Conservation (phyloP, 1,140 invertebrate genomes). For the Varroa destructor region DNA sequence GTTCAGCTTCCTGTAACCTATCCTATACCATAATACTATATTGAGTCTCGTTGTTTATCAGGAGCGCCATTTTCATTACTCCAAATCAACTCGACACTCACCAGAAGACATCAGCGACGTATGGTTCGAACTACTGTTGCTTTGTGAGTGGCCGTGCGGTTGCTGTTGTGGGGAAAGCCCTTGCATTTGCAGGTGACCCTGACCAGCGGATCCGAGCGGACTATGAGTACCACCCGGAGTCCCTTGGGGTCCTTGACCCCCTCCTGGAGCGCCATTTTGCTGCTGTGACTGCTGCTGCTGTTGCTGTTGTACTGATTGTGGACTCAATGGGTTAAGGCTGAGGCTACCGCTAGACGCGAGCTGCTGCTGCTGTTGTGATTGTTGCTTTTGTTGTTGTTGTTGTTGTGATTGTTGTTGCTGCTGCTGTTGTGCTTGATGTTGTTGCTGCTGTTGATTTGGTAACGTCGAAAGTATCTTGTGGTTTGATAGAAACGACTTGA, state of each 20-base stretch:
- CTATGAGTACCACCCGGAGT: background rate
- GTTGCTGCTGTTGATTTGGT: constrained; percentile 31
- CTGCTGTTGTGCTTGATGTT: constrained; percentile 30
- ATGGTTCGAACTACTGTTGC: background rate
- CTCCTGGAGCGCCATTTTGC: constrained; percentile 29
- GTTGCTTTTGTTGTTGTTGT: constrained; percentile 29
- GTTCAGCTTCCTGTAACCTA: too few species aligned
- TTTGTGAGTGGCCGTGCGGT: too few species aligned
- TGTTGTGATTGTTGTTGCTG: constrained; percentile 33
- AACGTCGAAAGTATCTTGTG: constrained; percentile 34
- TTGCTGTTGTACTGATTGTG: constrained; percentile 16
- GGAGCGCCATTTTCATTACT: too few species aligned
- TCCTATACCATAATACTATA: too few species aligned
- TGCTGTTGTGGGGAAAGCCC: too few species aligned
- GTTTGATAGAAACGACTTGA: constrained; percentile 37
- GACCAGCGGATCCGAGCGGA: too few species aligned
- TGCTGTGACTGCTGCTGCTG: constrained; percentile 34
- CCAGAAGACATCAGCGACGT: constrained; percentile 26
- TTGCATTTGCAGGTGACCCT: too few species aligned
- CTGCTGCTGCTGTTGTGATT: constrained; percentile 26
- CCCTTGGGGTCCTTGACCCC: background rate
- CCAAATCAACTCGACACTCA: constrained; percentile 2
- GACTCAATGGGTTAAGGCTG: too few species aligned
- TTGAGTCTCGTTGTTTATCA: too few species aligned
- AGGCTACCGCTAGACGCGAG: too few species aligned